These are phyloP conservation scores for Nomada fabriciana DNA, from an alignment of 2,888 invertebrate species.

Conservation along the genomic window DNA sequence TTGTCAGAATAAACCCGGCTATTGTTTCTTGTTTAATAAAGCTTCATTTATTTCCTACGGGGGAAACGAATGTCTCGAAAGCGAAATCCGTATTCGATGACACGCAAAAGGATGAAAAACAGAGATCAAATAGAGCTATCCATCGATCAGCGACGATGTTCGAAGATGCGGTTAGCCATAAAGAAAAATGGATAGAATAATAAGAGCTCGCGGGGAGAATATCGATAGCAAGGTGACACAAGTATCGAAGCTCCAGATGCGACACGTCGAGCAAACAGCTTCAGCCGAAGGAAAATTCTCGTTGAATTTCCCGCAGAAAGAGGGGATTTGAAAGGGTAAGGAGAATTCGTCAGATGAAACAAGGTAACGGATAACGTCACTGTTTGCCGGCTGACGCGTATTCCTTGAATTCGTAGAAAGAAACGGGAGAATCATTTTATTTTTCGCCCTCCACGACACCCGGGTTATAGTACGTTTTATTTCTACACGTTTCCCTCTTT, in stretches of 20 bases:
- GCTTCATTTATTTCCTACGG: background rate
- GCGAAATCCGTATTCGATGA: background rate
- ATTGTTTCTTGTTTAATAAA: background rate
- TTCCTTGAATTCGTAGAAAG: constrained; percentile 10
- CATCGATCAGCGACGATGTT: constrained; percentile 26
- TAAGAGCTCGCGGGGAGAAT: constrained; percentile 43
- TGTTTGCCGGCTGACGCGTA: background rate
- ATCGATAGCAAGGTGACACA: constrained; percentile 57
- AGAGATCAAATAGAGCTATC: constrained; percentile 16
- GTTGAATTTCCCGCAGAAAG: background rate
- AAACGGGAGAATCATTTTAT: constrained; percentile 9
- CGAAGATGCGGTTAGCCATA: constrained; percentile 52
- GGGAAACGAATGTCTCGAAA: too few relatives aligned
- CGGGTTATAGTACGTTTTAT: constrained; percentile 12
- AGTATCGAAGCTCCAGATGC: constrained; percentile 38
- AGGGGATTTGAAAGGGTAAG: background rate
- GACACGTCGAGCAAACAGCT: background rate
- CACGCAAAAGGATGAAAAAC: constrained; percentile 7
- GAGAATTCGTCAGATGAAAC: constrained; percentile 8
- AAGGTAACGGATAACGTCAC: background rate
- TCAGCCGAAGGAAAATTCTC: background rate
- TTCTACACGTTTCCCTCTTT: background rate
- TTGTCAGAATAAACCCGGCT: background rate
- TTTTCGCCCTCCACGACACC: constrained; percentile 4
- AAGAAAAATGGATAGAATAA: constrained; percentile 41